Evolutionary conservation across 2,797 vertebrate genomes (phyloP).

Genomic region (Characodon lateralis): DNA sequence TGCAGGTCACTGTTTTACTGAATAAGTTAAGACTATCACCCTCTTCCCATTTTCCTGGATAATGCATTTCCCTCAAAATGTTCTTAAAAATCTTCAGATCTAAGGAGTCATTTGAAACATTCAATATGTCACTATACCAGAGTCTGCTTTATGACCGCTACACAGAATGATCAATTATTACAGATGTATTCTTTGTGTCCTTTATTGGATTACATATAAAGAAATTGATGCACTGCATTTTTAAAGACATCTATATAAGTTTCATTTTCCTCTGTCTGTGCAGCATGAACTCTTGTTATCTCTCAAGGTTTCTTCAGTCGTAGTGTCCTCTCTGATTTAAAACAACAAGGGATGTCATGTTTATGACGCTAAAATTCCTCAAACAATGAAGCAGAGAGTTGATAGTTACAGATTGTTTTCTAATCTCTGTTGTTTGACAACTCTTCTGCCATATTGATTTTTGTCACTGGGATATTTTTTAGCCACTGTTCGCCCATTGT

Average conservation of each 20-base stretch:
- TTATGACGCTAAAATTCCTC: too few species aligned
- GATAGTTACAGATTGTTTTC: not conserved
- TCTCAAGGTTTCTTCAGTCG: not conserved
- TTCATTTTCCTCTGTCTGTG: not conserved
- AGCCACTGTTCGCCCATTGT: not conserved
- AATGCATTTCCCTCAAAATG: too few species aligned
- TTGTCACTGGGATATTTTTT: not conserved
- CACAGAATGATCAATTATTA: not conserved
- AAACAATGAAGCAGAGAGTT: too few species aligned
- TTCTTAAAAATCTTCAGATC: too few species aligned
- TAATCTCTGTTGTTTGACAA: not conserved
- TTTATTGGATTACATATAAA: not conserved
- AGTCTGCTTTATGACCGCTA: too few species aligned
- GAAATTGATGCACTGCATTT: not conserved
- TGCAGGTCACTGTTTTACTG: too few species aligned
- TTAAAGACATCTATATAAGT: not conserved
- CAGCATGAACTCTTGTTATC: not conserved
- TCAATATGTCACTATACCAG: too few species aligned
- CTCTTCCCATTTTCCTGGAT: too few species aligned
- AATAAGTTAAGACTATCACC: too few species aligned
- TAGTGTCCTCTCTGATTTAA: too few species aligned
- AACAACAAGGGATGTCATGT: too few species aligned
- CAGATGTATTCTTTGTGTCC: not conserved
- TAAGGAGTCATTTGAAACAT: too few species aligned
- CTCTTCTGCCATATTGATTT: not conserved